These are phyloP conservation scores for Sialis fuliginosa DNA, from an alignment of 2,888 invertebrate genomes.

Conservation along the genomic window DNA sequence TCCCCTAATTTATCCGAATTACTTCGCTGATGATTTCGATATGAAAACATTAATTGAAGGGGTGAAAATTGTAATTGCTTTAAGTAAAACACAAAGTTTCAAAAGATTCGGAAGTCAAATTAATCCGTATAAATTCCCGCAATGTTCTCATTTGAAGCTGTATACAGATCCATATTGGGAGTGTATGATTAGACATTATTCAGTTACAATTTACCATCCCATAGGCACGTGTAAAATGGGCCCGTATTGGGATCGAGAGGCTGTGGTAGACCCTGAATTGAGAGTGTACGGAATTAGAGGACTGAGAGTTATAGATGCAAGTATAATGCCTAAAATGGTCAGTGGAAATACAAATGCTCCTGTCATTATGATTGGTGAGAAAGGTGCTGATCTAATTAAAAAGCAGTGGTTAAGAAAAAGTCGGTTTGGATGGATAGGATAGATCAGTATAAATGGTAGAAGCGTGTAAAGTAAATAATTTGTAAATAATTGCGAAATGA, in stretches of 20 bases:
- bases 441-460: no score
- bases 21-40: conserved; percentile 62
- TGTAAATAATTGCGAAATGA: no score
- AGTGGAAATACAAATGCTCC: conserved; percentile 79
- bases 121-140: conserved; percentile 55
- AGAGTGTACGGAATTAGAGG: conserved; percentile 65
- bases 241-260: conserved; percentile 66
- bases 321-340: conserved; percentile 71
- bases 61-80: conserved; percentile 62
- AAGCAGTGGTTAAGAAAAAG: conserved; percentile 56
- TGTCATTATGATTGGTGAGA: conserved; percentile 79
- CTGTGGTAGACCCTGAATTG: conserved; percentile 66
- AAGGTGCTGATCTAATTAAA: conserved; percentile 75
- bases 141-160: conserved; percentile 46
- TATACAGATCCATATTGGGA: conserved; percentile 71
- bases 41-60: conserved; percentile 67
- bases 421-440: conserved; percentile 3
- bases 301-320: conserved; percentile 65
- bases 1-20: conserved; percentile 84
- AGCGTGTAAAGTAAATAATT: no score
- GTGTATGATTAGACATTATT: conserved; percentile 70
- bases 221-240: conserved; percentile 84
- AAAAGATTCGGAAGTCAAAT: conserved; percentile 52
- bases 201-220: conserved; percentile 72
- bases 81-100: conserved; percentile 66